A percentile compares a stretch with the other conserved stretches of the same genome.
These are phyloP conservation scores for Aphis gossypii DNA, from an alignment of 1,140 invertebrate species.

Conservation along the genomic window DNA sequence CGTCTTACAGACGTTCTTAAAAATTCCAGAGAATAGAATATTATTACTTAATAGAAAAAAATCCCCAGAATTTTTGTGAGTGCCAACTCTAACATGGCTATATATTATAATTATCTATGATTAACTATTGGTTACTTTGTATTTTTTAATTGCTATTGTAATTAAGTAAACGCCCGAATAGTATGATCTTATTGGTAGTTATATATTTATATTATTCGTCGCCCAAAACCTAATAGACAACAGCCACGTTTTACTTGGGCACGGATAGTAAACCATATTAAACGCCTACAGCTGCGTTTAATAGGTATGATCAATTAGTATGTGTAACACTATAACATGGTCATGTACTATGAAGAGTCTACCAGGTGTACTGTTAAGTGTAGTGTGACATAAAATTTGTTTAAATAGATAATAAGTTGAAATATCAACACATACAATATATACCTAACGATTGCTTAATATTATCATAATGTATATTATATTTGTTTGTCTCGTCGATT, in stretches of 20 bases:
- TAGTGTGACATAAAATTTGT: constrained; percentile 3
- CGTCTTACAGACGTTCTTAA: too few species aligned
- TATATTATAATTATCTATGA: too few species aligned
- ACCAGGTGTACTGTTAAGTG: constrained; percentile 13
- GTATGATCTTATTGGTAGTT: not conserved
- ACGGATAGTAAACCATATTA: not conserved
- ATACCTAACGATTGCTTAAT: not conserved
- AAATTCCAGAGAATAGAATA: too few species aligned
- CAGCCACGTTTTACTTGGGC: not conserved
- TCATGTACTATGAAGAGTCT: not conserved
- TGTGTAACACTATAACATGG: not conserved
- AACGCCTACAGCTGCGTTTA: not conserved
- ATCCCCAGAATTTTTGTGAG: too few species aligned
- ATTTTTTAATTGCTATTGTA: not conserved
- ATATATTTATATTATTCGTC: not conserved
- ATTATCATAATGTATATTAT: not conserved
- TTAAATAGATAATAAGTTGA: not conserved
- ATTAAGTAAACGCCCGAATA: not conserved
- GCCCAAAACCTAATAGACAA: not conserved
- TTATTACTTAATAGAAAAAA: too few species aligned
- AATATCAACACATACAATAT: not conserved
- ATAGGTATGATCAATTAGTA: constrained; percentile 26
- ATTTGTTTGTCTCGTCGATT: not conserved
- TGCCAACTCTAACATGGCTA: too few species aligned
- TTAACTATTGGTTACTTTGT: not conserved